Evolutionary conservation across 2,888 invertebrate species (phyloP).

Genomic region (Leptinotarsa rubiginosa): DNA sequence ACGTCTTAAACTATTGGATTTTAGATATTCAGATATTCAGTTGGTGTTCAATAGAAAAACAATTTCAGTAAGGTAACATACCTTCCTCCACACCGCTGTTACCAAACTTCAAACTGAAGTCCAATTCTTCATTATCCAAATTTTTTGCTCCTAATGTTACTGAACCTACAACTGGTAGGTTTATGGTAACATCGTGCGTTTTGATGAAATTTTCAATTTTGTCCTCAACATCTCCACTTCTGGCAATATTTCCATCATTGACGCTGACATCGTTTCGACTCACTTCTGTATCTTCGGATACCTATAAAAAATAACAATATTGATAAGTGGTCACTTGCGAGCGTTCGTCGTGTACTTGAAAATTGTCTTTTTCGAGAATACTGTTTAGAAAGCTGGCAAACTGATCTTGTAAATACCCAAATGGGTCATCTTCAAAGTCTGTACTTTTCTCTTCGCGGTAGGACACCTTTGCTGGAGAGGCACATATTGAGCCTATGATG

Average conservation of each 20-base stretch:
- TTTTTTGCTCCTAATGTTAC: slow-evolving; percentile 82
- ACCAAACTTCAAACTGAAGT: slow-evolving; percentile 76
- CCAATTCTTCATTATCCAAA: slow-evolving; percentile 79
- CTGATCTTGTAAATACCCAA: slow-evolving; percentile 79
- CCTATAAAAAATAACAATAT: slow-evolving; percentile 35
- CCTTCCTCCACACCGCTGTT: slow-evolving; percentile 60
- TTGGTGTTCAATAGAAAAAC: background rate
- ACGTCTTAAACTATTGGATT: too few relatives aligned
- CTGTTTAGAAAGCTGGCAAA: slow-evolving; percentile 70
- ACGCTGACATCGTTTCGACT: slow-evolving; percentile 74
- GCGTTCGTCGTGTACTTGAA: slow-evolving; percentile 23
- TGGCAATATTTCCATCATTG: slow-evolving; percentile 67
- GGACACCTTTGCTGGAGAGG: slow-evolving; percentile 51
- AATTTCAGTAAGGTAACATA: slow-evolving; percentile 33
- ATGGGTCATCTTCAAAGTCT: slow-evolving; percentile 77
- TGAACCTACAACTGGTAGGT: slow-evolving; percentile 79
- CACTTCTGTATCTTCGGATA: slow-evolving; percentile 61
- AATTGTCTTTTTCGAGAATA: slow-evolving; percentile 80
- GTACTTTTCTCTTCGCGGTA: slow-evolving; percentile 65
- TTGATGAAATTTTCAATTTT: slow-evolving; percentile 79
- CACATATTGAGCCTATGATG: slow-evolving; percentile 33
- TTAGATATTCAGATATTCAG: too few relatives aligned
- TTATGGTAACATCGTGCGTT: slow-evolving; percentile 82
- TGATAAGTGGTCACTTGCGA: slow-evolving; percentile 4
- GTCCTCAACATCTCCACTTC: slow-evolving; percentile 72